Conservation (phyloP, 2,888 invertebrate genomes). For the Chalcosyrphus nemorum region DNA sequence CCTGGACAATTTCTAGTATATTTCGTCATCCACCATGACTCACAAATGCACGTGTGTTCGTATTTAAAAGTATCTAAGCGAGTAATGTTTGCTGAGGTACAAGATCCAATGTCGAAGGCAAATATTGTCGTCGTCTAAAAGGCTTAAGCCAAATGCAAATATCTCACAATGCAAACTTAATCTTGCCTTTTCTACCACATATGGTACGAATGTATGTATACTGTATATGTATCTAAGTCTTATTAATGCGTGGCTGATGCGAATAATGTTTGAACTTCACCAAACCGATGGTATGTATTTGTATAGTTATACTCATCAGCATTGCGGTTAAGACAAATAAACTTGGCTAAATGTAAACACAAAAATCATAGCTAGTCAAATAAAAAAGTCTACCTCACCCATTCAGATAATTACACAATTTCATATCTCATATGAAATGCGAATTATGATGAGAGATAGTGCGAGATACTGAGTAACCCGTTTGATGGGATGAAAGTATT, state of each 20-base stretch:
- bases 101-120: constrained; percentile 25
- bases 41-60: constrained; percentile 20
- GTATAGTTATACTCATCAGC: not conserved
- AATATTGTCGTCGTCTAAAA: constrained; percentile 20
- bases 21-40: constrained; percentile 5
- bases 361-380: not conserved
- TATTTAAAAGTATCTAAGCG: not conserved
- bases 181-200: not conserved
- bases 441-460: not conserved
- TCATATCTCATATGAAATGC: not conserved
- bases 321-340: constrained; percentile 4
- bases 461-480: not conserved
- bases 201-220: not conserved
- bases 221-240: not conserved
- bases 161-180: constrained; percentile 27
- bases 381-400: constrained; percentile 21
- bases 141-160: constrained; percentile 35
- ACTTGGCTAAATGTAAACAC: constrained; percentile 22
- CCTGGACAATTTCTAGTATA: not conserved
- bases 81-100: not conserved
- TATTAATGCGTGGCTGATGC: constrained; percentile 12
- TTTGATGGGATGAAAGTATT: not conserved
- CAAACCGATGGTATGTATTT: constrained; percentile 27
- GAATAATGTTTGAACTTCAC: constrained; percentile 18
- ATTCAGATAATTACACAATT: constrained; percentile 27